Conservation (phyloP, 2,113 vertebrate genomes). For the Coryphaenoides rupestris region DNA sequence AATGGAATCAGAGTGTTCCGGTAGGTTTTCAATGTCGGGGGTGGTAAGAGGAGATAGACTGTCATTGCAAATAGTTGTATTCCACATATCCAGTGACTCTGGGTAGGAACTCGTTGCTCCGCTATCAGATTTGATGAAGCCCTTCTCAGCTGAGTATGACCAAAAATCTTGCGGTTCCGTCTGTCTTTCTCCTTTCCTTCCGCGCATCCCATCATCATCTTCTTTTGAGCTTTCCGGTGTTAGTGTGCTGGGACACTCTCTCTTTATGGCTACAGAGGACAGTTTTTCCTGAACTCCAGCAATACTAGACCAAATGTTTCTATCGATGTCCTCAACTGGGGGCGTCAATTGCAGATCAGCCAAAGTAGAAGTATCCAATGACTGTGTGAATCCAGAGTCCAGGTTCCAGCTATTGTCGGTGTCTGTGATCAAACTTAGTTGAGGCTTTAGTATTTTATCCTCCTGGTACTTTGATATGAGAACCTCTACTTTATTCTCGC, state of each 20-base stretch:
- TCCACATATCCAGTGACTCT: constrained; percentile 67
- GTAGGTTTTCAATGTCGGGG: constrained; percentile 62
- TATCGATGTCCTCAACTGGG: constrained; percentile 50
- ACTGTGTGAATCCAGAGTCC: constrained; percentile 33
- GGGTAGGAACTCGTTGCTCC: constrained; percentile 54
- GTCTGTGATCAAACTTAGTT: constrained; percentile 58
- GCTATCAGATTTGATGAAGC: constrained; percentile 64
- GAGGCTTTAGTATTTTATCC: constrained; percentile 50
- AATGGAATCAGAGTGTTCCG: constrained; percentile 57
- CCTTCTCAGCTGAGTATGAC: constrained; percentile 61
- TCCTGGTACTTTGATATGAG: constrained; percentile 7
- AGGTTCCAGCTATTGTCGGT: constrained; percentile 50
- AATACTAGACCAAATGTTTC: constrained; percentile 29
- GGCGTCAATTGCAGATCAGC: constrained; percentile 62
- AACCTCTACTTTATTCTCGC: constrained; percentile 10
- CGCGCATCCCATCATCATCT: constrained; percentile 50
- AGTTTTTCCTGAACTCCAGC: constrained; percentile 27
- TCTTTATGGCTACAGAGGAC: constrained; percentile 28
- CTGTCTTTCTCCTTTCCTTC: constrained; percentile 37
- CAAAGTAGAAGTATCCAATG: constrained; percentile 48
- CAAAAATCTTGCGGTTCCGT: constrained; percentile 58
- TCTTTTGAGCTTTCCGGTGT: constrained; percentile 68
- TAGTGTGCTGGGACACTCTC: constrained; percentile 42
- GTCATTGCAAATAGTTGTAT: constrained; percentile 66
- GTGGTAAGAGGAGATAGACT: constrained; percentile 62